Evolutionary conservation across 1,140 invertebrate genomes (phyloP), one percentile per base, ranked within the genome.

Genomic region (Papilio xuthus): DNA sequence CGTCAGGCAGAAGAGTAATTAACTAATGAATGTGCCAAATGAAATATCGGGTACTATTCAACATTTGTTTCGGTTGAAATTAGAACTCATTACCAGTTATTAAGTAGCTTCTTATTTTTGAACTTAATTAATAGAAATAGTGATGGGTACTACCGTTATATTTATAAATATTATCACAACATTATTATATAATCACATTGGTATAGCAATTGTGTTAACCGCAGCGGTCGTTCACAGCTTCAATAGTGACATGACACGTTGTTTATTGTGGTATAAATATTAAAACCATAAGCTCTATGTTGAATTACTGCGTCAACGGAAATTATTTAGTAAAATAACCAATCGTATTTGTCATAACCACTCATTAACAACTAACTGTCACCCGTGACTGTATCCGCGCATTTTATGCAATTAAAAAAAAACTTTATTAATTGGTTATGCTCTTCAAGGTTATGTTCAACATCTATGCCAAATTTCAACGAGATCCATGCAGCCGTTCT

Each of bases 251-350:
- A 56, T 32, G 50, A 32, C 60, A 67, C 53, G n/a, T 60, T 12
- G 53, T 32, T 63, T 56, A 60, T 41, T 76, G 74, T 26, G 47
- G 28, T 37, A 18, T 41, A 75, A 56, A 56, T 75, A 56, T 56
- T 75, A 53, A 32, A 75, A 67, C 26, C 18, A 37, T 20, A 44
- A 15, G 26, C 26, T 12, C 20, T 60, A 60, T 26, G 7, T 56
- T 7, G n/a, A 26, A 13, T 60, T 53, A 53, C n/a, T 28, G 28
- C 26, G 6, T 67, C 12, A 67, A 15, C 6, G 12, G 12, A 28
- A 67, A 32, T 67, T 67, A 56, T 56, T 20, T 56, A 28, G 13
- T 63, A 67, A 26, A 26, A 60, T 28, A 67, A 67, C 13, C 13
- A 26, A 18, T 53, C 18, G 2, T 26, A 67, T 28, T 67, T 15